These are phyloP conservation scores for Andrena praecox DNA, from an alignment of 2,888 invertebrate species.

Conservation along the genomic window DNA sequence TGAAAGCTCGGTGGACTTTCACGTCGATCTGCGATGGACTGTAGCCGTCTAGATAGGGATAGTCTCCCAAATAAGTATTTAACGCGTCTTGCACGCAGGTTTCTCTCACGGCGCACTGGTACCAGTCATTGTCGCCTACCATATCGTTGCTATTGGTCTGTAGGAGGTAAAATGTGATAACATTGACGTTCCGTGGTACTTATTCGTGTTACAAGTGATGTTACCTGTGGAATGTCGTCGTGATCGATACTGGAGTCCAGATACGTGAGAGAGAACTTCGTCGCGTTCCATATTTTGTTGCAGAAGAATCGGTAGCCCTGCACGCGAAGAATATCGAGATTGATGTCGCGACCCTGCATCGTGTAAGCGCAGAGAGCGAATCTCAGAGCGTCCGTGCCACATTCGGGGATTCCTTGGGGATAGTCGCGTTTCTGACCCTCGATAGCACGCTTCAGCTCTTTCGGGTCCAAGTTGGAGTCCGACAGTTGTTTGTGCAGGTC, in stretches of 20 bases:
- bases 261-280: constrained; percentile 94
- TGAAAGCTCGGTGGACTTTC: constrained; percentile 77
- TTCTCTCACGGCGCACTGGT: constrained; percentile 74
- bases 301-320: constrained; percentile 98
- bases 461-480: constrained; percentile 94
- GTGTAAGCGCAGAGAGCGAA: constrained; percentile 96
- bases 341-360: constrained; percentile 96
- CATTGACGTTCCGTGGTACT: not conserved
- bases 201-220: not conserved
- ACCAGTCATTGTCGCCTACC: constrained; percentile 76
- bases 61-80: constrained; percentile 83
- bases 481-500: constrained; percentile 90
- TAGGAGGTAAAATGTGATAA: not conserved
- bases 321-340: constrained; percentile 97
- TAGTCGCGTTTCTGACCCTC: constrained; percentile 86
- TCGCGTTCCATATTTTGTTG: constrained; percentile 99
- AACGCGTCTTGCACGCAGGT: constrained; percentile 80
- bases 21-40: constrained; percentile 84
- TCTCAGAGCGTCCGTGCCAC: constrained; percentile 97
- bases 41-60: constrained; percentile 84
- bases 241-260: constrained; percentile 87
- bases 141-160: constrained; percentile 42
- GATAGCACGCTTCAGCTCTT: constrained; percentile 87
- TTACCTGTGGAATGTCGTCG: constrained; percentile 73
- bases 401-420: constrained; percentile 97